A percentile compares a stretch with the other conserved stretches of the same genome.
phyloP scores from a whole-genome alignment of 2,113 vertebrate genomes.

The Barbus barbus region DNA sequence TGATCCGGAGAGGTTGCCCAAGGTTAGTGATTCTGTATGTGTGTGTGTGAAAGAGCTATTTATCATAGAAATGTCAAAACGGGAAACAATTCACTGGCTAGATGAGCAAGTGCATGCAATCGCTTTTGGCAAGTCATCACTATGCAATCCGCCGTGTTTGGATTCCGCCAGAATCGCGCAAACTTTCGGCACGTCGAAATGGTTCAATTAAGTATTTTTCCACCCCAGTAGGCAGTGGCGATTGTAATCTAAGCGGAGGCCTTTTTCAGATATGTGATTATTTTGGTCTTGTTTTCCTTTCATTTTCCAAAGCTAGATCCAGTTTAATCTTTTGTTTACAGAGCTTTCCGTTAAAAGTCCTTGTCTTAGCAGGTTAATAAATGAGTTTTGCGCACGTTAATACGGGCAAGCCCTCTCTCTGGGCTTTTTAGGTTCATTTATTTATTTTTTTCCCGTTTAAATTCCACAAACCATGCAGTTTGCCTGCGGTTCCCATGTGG shows the following conservation, averaged over 20 bases:
- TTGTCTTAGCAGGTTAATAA: slow-evolving; percentile 88
- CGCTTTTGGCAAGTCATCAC: slow-evolving; percentile 57
- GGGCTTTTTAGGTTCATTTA: slow-evolving; percentile 50
- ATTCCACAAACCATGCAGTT: slow-evolving; percentile 80
- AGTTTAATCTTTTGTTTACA: slow-evolving; percentile 99
- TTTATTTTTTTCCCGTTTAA: slow-evolving; percentile 77
- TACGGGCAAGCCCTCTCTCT: slow-evolving; percentile 80
- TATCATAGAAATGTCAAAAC: slow-evolving; percentile 52
- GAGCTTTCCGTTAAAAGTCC: slow-evolving; percentile 93
- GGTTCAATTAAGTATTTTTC: slow-evolving; percentile 99
- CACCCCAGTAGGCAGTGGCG: slow-evolving; percentile 97
- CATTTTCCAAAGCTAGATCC: slow-evolving; percentile 99
- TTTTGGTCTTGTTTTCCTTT: slow-evolving; percentile 99
- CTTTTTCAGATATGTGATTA: slow-evolving; percentile 98
- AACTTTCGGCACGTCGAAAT: slow-evolving; percentile 96
- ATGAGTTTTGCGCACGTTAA: slow-evolving; percentile 86
- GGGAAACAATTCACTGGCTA: slow-evolving; percentile 47
- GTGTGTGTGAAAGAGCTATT: slow-evolving; percentile 39
- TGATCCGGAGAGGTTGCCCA: slow-evolving; percentile 99
- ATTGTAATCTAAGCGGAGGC: slow-evolving; percentile 94
- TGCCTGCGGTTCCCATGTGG: slow-evolving; percentile 74
- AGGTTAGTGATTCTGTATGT: slow-evolving; percentile 81
- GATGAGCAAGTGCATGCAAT: slow-evolving; percentile 54
- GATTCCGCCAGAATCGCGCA: slow-evolving; percentile 87
- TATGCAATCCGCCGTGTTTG: slow-evolving; percentile 74